Evolutionary conservation across 2,888 invertebrate genomes (phyloP).

Genomic region (Drosophila tripunctata): DNA sequence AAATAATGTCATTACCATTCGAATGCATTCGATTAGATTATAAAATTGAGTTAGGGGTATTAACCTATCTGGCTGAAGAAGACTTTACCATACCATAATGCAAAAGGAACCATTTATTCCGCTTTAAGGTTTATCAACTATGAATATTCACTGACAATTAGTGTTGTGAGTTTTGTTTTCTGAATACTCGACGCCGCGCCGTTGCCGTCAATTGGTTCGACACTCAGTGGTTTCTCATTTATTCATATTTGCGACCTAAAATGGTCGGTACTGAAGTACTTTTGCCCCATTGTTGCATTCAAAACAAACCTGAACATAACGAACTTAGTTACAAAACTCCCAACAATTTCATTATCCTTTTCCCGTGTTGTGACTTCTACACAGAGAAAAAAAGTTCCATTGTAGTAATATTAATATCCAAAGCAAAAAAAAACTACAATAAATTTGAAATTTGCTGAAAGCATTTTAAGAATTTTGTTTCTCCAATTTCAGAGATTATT

Average conservation of each 20-base stretch:
- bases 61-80: too few relatives aligned
- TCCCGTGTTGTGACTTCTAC: not conserved
- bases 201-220: constrained; percentile 12
- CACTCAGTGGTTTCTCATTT: constrained; percentile 30
- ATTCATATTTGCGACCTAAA: constrained; percentile 42
- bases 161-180: too few relatives aligned
- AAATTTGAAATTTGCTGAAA: too few relatives aligned
- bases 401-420: too few relatives aligned
- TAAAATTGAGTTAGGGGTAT: too few relatives aligned
- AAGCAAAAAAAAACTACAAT: too few relatives aligned
- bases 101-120: not conserved
- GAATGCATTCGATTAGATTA: too few relatives aligned
- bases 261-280: constrained; percentile 27
- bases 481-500: too few relatives aligned
- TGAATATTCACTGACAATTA: not conserved
- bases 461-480: too few relatives aligned
- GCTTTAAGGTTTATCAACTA: not conserved
- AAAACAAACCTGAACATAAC: constrained; percentile 36
- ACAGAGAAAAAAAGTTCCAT: not conserved
- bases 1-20: too few relatives aligned
- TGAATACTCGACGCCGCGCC: too few relatives aligned
- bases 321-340: constrained; percentile 27
- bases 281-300: constrained; percentile 29
- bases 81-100: too few relatives aligned
- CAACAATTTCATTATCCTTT: constrained; percentile 14